phyloP scores from a whole-genome alignment of 2,888 invertebrate species.

The Brachyptera risi region DNA sequence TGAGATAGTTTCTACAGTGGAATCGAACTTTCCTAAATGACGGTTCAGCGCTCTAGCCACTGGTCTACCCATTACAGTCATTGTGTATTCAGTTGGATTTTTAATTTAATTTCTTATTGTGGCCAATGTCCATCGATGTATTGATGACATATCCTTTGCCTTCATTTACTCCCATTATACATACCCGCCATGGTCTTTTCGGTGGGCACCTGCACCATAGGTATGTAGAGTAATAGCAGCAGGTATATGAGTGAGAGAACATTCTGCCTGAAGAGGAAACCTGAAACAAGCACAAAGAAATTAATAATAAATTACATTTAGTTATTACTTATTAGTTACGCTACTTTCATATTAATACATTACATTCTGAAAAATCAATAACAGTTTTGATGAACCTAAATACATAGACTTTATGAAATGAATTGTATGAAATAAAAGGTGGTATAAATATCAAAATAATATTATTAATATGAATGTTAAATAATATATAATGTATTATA shows the following conservation, averaged over 20 bases:
- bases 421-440: background rate
- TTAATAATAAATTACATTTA: background rate
- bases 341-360: no score
- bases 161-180: constrained; percentile 27
- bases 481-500: no score
- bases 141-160: no score
- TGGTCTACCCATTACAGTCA: no score
- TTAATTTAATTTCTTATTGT: no score
- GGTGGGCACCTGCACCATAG: constrained; percentile 70
- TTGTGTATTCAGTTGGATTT: no score
- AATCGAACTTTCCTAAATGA: no score
- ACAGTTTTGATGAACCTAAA: no score
- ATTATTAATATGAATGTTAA: background rate
- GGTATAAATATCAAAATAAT: background rate
- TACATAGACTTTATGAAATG: background rate
- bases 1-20: no score
- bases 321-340: background rate
- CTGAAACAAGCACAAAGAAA: constrained; percentile 52
- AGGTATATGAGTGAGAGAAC: constrained; percentile 77
- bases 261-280: constrained; percentile 75
- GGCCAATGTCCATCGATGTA: no score
- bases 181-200: constrained; percentile 60
- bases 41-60: no score
- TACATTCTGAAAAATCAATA: no score
- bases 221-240: constrained; percentile 69